Percentiles rank a stretch among this genome's conserved stretches.
Conservation (phyloP, 2,888 invertebrate species). For the Nomada ruficornis region DNA sequence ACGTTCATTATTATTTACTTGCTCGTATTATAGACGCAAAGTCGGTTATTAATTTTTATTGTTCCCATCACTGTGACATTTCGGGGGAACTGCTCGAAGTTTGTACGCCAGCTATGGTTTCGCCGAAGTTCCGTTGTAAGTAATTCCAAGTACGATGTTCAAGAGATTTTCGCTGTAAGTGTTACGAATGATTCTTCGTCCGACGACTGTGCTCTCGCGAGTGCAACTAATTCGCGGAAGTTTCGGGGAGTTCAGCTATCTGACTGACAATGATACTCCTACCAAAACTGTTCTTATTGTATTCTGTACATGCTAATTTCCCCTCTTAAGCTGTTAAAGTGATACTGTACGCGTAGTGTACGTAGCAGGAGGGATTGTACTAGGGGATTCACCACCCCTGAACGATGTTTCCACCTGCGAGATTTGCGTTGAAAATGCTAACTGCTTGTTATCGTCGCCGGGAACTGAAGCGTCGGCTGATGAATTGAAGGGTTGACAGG, state of each 20-base stretch:
- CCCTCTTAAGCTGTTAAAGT: not conserved
- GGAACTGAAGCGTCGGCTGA: constrained; percentile 8
- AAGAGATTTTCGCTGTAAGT: constrained; percentile 1
- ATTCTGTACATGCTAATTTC: constrained; percentile 5
- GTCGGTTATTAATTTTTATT: too few species aligned
- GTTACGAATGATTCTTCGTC: constrained; percentile 1
- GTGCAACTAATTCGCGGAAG: constrained; percentile 2
- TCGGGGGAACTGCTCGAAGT: not conserved
- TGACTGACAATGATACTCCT: not conserved
- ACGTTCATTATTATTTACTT: too few species aligned
- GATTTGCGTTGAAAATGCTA: not conserved
- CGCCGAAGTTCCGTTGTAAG: constrained; percentile 2
- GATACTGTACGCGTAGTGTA: not conserved
- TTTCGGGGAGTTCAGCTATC: not conserved
- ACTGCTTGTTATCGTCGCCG: not conserved
- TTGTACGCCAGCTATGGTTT: not conserved
- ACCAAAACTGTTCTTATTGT: constrained; percentile 15
- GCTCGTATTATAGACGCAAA: too few species aligned
- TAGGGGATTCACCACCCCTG: not conserved
- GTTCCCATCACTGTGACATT: not conserved
- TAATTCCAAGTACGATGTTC: constrained; percentile 13
- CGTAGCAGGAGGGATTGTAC: not conserved
- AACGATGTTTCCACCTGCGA: not conserved
- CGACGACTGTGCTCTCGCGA: not conserved
- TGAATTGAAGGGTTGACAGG: constrained; percentile 24